Evolutionary conservation across 2,797 vertebrate species (phyloP).

Genomic region (Rhabdophis nuchalis): DNA sequence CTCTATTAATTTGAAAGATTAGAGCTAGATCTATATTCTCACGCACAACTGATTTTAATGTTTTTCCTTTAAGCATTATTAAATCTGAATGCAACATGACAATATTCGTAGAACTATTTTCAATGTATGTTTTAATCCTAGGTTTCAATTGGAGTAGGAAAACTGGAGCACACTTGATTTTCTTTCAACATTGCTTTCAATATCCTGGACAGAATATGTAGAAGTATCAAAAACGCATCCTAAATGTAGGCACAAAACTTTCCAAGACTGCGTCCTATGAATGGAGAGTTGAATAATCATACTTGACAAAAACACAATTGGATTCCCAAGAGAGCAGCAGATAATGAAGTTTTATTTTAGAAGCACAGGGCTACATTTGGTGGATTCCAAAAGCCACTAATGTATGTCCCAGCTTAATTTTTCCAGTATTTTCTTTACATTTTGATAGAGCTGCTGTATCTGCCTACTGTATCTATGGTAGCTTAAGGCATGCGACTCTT

Average conservation of each 20-base stretch:
- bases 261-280: not conserved
- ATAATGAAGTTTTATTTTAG: not conserved
- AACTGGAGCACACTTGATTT: not conserved
- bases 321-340: not conserved
- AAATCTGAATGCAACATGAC: not conserved
- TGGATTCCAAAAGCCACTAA: not conserved
- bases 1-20: not conserved
- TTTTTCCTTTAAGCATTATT: not conserved
- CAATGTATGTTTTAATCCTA: conserved; percentile 15
- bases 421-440: not conserved
- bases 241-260: not conserved
- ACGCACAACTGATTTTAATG: not conserved
- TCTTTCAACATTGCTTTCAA: not conserved
- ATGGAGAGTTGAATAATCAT: not conserved
- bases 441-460: not conserved
- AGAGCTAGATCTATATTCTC: not conserved
- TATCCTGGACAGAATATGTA: not conserved
- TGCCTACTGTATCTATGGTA: no score
- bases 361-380: not conserved
- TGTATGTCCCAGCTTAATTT: not conserved
- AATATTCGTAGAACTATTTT: not conserved
- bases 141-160: conserved; percentile 5
- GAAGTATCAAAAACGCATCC: not conserved
- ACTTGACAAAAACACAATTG: not conserved
- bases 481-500: no score